Evolutionary conservation across 2,797 vertebrate genomes (phyloP).

Genomic region (Parauchenoglanis ngamensis): DNA sequence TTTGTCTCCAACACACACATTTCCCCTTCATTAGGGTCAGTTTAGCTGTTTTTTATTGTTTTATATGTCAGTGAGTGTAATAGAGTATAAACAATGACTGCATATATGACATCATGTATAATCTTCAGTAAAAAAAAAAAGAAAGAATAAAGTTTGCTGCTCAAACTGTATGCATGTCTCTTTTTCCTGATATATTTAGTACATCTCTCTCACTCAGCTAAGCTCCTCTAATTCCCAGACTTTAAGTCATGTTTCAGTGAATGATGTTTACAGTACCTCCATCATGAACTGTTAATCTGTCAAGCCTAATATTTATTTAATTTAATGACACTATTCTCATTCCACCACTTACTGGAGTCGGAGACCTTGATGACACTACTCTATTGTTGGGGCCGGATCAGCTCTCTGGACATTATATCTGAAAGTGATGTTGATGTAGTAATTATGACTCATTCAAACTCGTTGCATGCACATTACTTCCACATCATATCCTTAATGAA

Average conservation of each 20-base stretch:
- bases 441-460: too few species aligned
- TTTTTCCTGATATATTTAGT: neutral
- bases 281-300: neutral
- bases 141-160: neutral
- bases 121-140: neutral
- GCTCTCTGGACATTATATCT: too few species aligned
- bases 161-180: neutral
- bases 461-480: too few species aligned
- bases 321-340: neutral
- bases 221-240: neutral
- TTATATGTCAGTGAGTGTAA: neutral
- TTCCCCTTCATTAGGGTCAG: neutral
- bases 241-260: neutral
- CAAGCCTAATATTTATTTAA: neutral
- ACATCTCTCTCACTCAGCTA: neutral
- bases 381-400: too few species aligned
- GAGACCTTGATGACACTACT: too few species aligned
- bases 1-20: neutral
- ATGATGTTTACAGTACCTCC: neutral
- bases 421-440: too few species aligned
- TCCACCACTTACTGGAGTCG: neutral
- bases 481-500: too few species aligned
- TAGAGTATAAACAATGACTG: neutral
- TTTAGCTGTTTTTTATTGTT: neutral
- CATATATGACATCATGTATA: neutral